Evolutionary conservation across 2,888 invertebrate genomes (phyloP), one percentile per base, ranked within the genome.

Genomic region (Omphaloscelis lunosa): DNA sequence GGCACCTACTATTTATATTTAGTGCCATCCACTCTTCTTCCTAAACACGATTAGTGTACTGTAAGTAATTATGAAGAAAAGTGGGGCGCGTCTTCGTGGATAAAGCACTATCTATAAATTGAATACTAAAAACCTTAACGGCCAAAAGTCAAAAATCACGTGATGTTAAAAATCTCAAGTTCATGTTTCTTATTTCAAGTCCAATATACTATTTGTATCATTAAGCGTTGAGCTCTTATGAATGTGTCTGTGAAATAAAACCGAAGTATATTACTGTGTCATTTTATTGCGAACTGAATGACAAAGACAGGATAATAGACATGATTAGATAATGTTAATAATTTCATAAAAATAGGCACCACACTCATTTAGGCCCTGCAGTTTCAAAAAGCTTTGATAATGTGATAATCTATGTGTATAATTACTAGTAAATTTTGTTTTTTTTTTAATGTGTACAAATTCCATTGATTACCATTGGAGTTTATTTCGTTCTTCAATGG

Each of bases 311-410:
- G 56, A 67, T 12, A 27, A 5, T 59, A n/a, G 45, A 48, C 2
- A 15, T 48, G 45, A 15, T 48, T 48, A 48, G 15, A 48, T 56
- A 29, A 61, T 17, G 1, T 72, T 51, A 58, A 69, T 63, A 58
- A 23, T 34, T n/a, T 39, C 27, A 53, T 56, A 27, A n/a, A 59
- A 72, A 56, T 66, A 72, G 72, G 56, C 71, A 74, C 72, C 69
- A 72, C 67, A 48, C 65, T 74, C 66, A 51, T 65, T 67, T 29
- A 65, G 77, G 75, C 76, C 51, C 53, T 41, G 74, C 85, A 82
- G 87, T 85, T 79, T 82, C 86, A 82, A 81, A 77, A 90, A 88
- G 88, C 91, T 91, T 92, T 88, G 89, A 87, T 87, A 89, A 89
- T 92, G 92, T 92, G 91, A 93, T 92, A 87, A 82, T 83, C 71